These are phyloP conservation scores for Gisinianus flammeolus DNA, from an alignment of 2,888 invertebrate species.

Conservation along the genomic window DNA sequence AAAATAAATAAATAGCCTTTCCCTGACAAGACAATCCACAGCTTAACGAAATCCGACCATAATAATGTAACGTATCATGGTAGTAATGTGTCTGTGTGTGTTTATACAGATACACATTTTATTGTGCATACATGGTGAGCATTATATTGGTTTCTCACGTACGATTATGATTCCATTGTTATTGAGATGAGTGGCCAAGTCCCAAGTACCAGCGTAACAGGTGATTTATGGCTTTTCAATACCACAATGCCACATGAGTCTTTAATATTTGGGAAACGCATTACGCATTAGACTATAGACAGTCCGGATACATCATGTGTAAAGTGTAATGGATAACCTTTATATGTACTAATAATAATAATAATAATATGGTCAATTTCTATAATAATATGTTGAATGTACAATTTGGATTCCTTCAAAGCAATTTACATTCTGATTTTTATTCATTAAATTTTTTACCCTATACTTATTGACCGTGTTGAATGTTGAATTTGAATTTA, in stretches of 20 bases:
- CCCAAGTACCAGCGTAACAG: constrained; percentile 20
- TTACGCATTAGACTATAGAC: background rate
- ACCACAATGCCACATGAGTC: background rate
- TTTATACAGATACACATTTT: too few species aligned
- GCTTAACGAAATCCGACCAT: constrained; percentile 8
- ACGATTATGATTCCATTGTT: constrained; percentile 40
- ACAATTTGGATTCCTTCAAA: too few species aligned
- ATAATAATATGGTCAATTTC: too few species aligned
- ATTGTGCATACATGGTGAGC: background rate
- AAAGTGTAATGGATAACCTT: too few species aligned
- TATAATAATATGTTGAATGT: too few species aligned
- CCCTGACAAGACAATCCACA: background rate
- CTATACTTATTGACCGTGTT: too few species aligned
- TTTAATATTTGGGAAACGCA: background rate
- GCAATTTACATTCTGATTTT: too few species aligned
- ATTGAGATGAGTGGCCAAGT: constrained; percentile 42
- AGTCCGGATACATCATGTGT: too few species aligned
- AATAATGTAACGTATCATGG: background rate
- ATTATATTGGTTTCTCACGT: constrained; percentile 27
- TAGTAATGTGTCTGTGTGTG: background rate
- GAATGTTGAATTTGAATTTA: too few species aligned
- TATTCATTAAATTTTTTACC: too few species aligned
- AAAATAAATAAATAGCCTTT: background rate
- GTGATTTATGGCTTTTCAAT: constrained; percentile 34
- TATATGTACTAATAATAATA: too few species aligned